A percentile compares a stretch with the other conserved stretches of the same genome.
Conservation (phyloP, 2,888 invertebrate species). For the Drosophila cognata region DNA sequence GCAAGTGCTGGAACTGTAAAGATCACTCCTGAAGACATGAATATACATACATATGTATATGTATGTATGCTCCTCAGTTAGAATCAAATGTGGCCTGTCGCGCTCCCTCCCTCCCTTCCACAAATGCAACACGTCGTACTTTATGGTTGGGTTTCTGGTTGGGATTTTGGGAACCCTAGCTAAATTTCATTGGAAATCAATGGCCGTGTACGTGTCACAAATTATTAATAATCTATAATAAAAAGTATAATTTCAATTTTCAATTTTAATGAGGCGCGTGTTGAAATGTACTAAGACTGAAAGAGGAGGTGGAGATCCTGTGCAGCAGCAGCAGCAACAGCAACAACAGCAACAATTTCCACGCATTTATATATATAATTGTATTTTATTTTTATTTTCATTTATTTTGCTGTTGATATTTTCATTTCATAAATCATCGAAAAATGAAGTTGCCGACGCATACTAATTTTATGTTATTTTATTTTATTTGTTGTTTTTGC, state of each 20-base stretch:
- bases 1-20: not conserved
- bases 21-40: not conserved
- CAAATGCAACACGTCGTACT: constrained; percentile 24
- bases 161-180: constrained; percentile 20
- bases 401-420: constrained; percentile 24
- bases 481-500: constrained; percentile 46
- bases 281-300: constrained; percentile 51
- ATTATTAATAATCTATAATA: constrained; percentile 80
- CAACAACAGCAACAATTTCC: constrained; percentile 4
- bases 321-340: constrained; percentile 4
- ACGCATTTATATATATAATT: constrained; percentile 1
- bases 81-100: not conserved
- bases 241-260: constrained; percentile 76
- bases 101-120: not conserved
- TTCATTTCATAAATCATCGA: constrained; percentile 77
- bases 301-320: constrained; percentile 40
- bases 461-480: constrained; percentile 64
- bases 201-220: constrained; percentile 71
- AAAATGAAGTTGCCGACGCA: constrained; percentile 79
- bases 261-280: constrained; percentile 76
- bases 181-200: constrained; percentile 70
- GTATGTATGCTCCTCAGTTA: not conserved
- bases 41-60: not conserved
- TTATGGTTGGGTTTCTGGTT: constrained; percentile 10
- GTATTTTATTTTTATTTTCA: constrained; percentile 14